phyloP scores from a whole-genome alignment of 2,113 vertebrate genomes.

The Pituophis catenifer region DNA sequence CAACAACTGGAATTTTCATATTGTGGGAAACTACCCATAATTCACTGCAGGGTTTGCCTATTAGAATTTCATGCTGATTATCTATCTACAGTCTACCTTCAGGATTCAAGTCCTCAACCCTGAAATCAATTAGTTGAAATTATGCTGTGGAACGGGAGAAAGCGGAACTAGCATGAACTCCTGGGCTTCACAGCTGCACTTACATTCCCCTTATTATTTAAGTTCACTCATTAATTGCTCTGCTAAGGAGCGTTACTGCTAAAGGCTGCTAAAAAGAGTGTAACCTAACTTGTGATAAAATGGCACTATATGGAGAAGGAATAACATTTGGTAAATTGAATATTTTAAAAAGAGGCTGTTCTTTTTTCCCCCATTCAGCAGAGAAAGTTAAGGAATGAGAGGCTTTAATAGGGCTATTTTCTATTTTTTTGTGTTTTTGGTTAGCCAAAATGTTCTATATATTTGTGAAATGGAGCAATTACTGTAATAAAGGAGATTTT shows the following conservation, averaged over 20 bases:
- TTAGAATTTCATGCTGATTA: background rate
- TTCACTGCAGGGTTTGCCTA: background rate
- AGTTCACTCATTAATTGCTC: background rate
- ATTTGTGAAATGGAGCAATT: background rate
- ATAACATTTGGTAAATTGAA: background rate
- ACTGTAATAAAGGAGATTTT: background rate
- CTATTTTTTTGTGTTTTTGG: background rate
- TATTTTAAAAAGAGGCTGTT: background rate
- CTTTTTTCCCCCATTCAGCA: background rate
- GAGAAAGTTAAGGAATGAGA: background rate
- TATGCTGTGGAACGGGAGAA: background rate
- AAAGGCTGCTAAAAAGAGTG: background rate
- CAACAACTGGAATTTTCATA: background rate
- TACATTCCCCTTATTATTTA: constrained; percentile 1
- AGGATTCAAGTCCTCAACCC: background rate
- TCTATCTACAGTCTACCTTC: background rate
- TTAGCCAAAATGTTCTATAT: background rate
- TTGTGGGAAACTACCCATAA: background rate
- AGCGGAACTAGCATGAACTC: background rate
- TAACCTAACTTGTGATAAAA: background rate
- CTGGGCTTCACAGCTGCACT: background rate
- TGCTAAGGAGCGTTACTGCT: background rate
- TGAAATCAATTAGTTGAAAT: background rate
- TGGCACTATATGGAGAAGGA: background rate
- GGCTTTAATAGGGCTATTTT: background rate